A percentile compares a stretch with the other conserved stretches of the same genome.
These are phyloP conservation scores for Malurus elegans DNA, from an alignment of 2,113 vertebrate genomes.

Conservation along the genomic window DNA sequence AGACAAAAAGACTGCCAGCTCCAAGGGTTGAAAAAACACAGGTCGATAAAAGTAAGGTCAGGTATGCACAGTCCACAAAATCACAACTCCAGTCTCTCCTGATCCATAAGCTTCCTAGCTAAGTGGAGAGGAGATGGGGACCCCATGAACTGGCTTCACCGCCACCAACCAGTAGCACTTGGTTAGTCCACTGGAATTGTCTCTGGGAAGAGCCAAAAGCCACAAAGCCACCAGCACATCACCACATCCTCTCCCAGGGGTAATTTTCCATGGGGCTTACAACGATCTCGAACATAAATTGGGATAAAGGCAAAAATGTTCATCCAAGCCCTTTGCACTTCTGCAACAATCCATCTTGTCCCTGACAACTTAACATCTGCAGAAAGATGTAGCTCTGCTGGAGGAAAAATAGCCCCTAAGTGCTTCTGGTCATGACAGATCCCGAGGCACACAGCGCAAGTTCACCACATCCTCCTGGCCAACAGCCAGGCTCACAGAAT, in stretches of 20 bases:
- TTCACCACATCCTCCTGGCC: conserved; percentile 20
- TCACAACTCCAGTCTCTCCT: neutral
- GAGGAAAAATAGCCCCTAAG: neutral
- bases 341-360: neutral
- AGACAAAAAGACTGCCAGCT: fast-evolving
- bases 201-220: neutral
- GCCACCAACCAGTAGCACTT: neutral
- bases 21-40: neutral
- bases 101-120: neutral
- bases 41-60: neutral
- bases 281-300: neutral
- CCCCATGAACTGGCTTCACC: neutral
- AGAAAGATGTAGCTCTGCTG: neutral
- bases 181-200: neutral
- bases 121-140: neutral
- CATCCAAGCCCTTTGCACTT: neutral
- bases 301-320: neutral
- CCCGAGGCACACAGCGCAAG: neutral
- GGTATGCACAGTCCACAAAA: neutral
- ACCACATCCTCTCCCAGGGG: neutral
- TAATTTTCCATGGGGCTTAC: neutral
- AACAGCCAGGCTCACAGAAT: neutral
- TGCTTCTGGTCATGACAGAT: neutral
- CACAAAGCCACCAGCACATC: neutral
- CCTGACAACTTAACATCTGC: conserved; percentile 34